A percentile compares a stretch with the other conserved stretches of the same genome.
Evolutionary conservation across 1,140 invertebrate genomes (phyloP).

Genomic region (Globodera rostochiensis): DNA sequence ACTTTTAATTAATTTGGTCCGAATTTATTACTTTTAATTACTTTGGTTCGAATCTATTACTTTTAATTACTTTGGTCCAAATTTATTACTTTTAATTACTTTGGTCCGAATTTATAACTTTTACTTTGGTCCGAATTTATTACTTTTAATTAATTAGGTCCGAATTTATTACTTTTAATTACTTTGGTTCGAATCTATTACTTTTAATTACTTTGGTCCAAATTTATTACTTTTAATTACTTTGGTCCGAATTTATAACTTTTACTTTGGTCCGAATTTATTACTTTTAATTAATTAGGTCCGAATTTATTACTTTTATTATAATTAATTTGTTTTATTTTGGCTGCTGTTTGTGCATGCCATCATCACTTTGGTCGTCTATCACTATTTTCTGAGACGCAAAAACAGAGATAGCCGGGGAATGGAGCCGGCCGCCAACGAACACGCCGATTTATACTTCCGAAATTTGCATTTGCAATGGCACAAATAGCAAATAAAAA

Average conservation of each 20-base stretch:
- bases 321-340: not conserved
- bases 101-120: not conserved
- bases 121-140: not conserved
- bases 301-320: not conserved
- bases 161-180: no score
- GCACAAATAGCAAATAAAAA: slow-evolving; percentile 2
- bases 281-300: not conserved
- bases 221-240: not conserved
- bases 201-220: no score
- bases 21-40: not conserved
- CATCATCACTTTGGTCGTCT: slow-evolving; percentile 20
- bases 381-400: slow-evolving; percentile 25
- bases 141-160: not conserved
- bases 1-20: not conserved
- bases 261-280: no score
- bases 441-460: slow-evolving; percentile 1
- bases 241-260: not conserved
- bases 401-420: not conserved
- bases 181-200: no score
- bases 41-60: not conserved
- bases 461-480: slow-evolving; percentile 6
- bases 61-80: not conserved
- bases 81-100: not conserved
- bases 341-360: slow-evolving; percentile 19
- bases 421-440: not conserved